Base-by-base conservation (phyloP, 2,888 invertebrate species). In the Rhyacophila evoluta region DNA sequence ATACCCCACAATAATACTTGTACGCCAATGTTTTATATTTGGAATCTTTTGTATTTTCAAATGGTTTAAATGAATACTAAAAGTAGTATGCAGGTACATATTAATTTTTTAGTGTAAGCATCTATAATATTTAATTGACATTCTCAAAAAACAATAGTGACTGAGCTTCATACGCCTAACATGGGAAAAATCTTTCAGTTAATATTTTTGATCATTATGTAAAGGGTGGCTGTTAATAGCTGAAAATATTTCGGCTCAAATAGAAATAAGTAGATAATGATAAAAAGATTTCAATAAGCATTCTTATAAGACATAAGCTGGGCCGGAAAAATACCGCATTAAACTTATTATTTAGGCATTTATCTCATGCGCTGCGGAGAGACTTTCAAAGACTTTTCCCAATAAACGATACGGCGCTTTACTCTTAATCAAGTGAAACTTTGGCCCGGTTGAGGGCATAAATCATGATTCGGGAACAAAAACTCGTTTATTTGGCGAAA, bases 401-500 rank as follows among this genome's bases (percentile, higher is more conserved):
- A 73, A 77, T 77, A 77, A 77, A 73, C 77, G 77, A 73, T 77
- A 77, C 72, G 33, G 68, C 73, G 73, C 77, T 77, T 36, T 76
- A 68, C 72, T 77, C 77, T 77, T 77, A 77, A 77, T 77, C 77
- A 77, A 77, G 68, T 77, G 37, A 77, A 77, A 72, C 77, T 77
- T 77, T 77, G 41, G 67, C 72, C 68, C 37, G 25, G 41, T 72
- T 76, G 41, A 37, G 69, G 68, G 77, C 72, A 77, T 73, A 77
- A 77, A 77, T 77, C 77, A 77, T 77, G 68, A 77, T 73, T 76
- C 67, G 29, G 69, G 37, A 27, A 12, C 73, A 77, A 37, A 72
- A 37, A 72, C 37, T 72, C 72, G 25, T 72, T 37, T 72, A 72
- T 72, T 72, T 72, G 72, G 72, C 19, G 19, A 72, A 72, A 68